phyloP scores from a whole-genome alignment of 1,140 invertebrate species.

The Drosophila auraria region DNA sequence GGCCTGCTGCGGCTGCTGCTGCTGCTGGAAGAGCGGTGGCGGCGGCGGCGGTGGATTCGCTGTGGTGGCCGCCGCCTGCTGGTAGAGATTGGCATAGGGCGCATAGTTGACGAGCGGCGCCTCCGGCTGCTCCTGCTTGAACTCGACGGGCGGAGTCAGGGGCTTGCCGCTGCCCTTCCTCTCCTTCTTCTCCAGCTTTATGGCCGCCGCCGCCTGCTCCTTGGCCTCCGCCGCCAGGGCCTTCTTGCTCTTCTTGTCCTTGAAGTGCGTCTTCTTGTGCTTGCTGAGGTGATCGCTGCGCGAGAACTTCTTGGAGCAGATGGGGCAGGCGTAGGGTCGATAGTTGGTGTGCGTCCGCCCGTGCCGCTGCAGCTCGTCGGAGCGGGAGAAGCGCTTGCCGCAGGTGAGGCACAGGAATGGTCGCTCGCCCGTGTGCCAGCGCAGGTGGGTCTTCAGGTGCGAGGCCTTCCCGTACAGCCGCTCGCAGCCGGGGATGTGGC shows the following conservation, averaged over 20 bases:
- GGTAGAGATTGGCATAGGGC: slow-evolving; percentile 75
- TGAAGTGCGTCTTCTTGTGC: slow-evolving; percentile 92
- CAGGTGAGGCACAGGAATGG: slow-evolving; percentile 92
- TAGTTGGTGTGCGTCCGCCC: slow-evolving; percentile 93
- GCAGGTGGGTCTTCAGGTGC: slow-evolving; percentile 94
- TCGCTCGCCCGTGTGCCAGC: slow-evolving; percentile 93
- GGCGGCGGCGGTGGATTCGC: slow-evolving; percentile 37
- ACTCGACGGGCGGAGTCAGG: slow-evolving; percentile 39
- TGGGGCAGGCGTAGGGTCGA: slow-evolving; percentile 91
- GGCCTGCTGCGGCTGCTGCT: slow-evolving; percentile 3
- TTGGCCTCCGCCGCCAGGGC: slow-evolving; percentile 74
- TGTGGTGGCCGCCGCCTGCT: slow-evolving; percentile 41
- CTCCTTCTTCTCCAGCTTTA: slow-evolving; percentile 70
- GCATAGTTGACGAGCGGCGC: slow-evolving; percentile 47
- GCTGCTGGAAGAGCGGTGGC: slow-evolving; percentile 51
- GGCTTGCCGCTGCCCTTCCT: slow-evolving; percentile 21
- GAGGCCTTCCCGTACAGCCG: slow-evolving; percentile 97
- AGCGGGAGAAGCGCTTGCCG: slow-evolving; percentile 94
- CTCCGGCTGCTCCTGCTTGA: slow-evolving; percentile 76
- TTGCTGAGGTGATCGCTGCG: slow-evolving; percentile 94
- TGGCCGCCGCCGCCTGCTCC: slow-evolving; percentile 54
- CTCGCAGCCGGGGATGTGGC: slow-evolving; percentile 95
- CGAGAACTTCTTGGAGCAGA: slow-evolving; percentile 92
- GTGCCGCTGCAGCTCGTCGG: slow-evolving; percentile 94
- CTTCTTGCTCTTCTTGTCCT: slow-evolving; percentile 84